Base-by-base conservation (phyloP, 2,113 vertebrate species). In the Dolichallabes microphthalmus region DNA sequence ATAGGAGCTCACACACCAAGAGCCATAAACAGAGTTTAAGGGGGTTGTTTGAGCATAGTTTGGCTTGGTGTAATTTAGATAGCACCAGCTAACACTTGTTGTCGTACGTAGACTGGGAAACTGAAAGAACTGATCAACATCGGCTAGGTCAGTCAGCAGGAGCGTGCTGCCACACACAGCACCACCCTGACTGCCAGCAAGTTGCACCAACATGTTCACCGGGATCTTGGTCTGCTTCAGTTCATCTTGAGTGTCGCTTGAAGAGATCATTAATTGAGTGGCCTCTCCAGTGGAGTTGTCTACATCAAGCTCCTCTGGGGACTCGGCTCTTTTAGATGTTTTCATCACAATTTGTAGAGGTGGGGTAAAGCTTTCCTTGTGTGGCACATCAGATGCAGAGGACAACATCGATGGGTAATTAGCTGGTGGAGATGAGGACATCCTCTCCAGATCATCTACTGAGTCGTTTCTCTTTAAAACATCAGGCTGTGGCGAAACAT, bases 1-100 rank as follows among this genome's bases (percentile, higher is more conserved):
- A 92, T 97, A 97, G 0, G 97, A 96, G 95, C 97, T 98, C 84
- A 98, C 94, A 87, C 95, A 96, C 98, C 98, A 99, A 2, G 97
- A 96, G 87, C 94, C 95, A 95, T 99, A 99, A 91, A 98, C 96
- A 0, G 98, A 99, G 89, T 95, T 94, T 61, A 94, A 95, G 82
- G 94, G 90, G 58, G 94, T 95, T 53, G 94, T 93, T 84, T 95
- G 95, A 87, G 92, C 83, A 55, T 94, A 96, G 94, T 93, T 98
- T 85, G 98, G 98, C 93, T 98, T 98, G 12, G 96, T 97, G 92
- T 98, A 98, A 94, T 97, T 98, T 88, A 99, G 94, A 93, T 98
- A 99, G 94, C 98, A 99, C 98, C 98, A 99, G 94, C 97, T 99
- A 89, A 99, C 97, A 87, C 95, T 95, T 87, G 97, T 98, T 6